Conservation (phyloP, 2,797 vertebrate species). For the Trachurus trachurus region DNA sequence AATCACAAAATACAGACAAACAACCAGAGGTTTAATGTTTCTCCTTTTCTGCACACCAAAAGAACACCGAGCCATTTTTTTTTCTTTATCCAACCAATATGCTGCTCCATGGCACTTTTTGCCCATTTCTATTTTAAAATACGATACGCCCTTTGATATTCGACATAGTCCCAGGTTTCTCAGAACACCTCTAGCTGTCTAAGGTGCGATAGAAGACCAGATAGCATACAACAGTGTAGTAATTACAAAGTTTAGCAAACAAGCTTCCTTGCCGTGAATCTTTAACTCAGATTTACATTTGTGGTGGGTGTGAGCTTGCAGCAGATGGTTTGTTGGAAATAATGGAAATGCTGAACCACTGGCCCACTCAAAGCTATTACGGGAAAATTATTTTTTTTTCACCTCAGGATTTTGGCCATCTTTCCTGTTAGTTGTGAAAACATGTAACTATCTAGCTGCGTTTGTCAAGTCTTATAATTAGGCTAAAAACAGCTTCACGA, state of each 20-base stretch:
- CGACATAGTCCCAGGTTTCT: constrained; percentile 19
- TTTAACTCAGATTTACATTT: constrained; percentile 55
- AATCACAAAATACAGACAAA: constrained; percentile 31
- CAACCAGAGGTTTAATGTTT: constrained; percentile 30
- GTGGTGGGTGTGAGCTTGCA: constrained; percentile 56
- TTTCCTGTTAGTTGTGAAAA: constrained; percentile 22
- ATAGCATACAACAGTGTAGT: constrained; percentile 35
- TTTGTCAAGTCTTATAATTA: constrained; percentile 22
- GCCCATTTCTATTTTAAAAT: constrained; percentile 33
- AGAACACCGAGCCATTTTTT: constrained; percentile 30
- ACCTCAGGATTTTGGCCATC: constrained; percentile 15
- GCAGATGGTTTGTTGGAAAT: constrained; percentile 67
- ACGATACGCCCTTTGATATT: constrained; percentile 18
- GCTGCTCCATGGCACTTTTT: constrained; percentile 30
- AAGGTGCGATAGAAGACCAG: constrained; percentile 41
- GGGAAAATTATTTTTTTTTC: constrained; percentile 12
- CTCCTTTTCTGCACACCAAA: neutral
- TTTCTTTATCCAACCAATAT: constrained; percentile 10
- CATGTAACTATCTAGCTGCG: constrained; percentile 3
- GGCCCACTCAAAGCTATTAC: constrained; percentile 62
- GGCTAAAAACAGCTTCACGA: neutral
- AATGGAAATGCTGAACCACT: constrained; percentile 53
- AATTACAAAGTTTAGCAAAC: constrained; percentile 60
- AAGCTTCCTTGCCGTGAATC: constrained; percentile 47
- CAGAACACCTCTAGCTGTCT: constrained; percentile 44